Evolutionary conservation across 2,888 invertebrate species (phyloP).

Genomic region (Acanthosepion lycidas): DNA sequence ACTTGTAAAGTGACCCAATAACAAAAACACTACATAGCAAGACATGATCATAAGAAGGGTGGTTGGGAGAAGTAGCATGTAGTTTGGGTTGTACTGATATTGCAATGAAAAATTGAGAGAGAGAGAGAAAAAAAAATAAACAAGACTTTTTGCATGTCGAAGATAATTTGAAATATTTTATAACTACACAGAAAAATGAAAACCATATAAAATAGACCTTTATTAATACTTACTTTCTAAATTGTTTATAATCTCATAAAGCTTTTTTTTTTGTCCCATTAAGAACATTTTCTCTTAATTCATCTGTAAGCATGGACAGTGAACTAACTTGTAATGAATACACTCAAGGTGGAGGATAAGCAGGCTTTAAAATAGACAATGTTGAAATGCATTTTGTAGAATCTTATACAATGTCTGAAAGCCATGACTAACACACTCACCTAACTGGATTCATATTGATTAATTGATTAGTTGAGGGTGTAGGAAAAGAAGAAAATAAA

Average conservation of each 20-base stretch:
- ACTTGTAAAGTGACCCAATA: background rate
- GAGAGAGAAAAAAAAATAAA: too few species aligned
- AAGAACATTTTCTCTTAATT: background rate
- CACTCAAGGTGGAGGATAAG: too few species aligned
- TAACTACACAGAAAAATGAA: background rate
- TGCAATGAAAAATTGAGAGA: too few species aligned
- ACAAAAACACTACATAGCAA: background rate
- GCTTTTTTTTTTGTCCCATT: background rate
- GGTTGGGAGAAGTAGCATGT: background rate
- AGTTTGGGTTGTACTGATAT: too few species aligned
- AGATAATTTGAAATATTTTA: background rate
- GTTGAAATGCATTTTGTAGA: background rate
- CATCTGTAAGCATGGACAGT: background rate
- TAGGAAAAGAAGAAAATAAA: background rate
- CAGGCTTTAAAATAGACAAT: background rate
- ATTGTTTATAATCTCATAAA: background rate
- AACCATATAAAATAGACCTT: background rate
- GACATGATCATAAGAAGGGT: background rate
- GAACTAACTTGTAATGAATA: background rate
- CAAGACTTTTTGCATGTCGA: background rate
- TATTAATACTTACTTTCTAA: background rate
- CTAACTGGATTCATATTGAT: background rate
- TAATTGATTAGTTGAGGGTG: background rate
- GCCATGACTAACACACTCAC: background rate
- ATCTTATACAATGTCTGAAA: background rate